phyloP scores from a whole-genome alignment of 2,113 vertebrate species.

The Paraplagusia blochii region DNA sequence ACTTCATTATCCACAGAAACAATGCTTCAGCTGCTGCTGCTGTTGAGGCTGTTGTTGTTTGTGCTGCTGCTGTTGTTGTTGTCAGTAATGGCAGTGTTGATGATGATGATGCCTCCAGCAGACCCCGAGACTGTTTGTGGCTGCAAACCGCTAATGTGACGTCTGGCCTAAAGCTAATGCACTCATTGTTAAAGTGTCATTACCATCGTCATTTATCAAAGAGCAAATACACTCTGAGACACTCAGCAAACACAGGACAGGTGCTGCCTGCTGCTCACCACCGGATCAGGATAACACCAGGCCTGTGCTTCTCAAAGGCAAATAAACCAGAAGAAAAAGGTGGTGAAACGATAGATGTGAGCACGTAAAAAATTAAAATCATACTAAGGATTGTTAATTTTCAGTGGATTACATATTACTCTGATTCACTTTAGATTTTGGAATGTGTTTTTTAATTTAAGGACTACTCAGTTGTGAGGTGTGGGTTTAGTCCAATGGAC shows the following conservation, averaged over 20 bases:
- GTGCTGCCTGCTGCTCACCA: constrained; percentile 30
- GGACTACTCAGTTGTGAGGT: no score
- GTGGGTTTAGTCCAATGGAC: no score
- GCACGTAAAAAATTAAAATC: no score
- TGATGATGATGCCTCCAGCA: constrained; percentile 11
- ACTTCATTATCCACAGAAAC: no score
- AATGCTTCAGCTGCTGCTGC: no score
- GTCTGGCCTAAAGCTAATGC: constrained; percentile 38
- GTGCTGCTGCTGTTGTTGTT: no score
- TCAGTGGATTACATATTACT: no score
- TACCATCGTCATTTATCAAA: constrained; percentile 46
- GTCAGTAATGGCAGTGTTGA: neutral
- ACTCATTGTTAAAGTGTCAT: constrained; percentile 62
- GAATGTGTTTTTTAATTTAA: no score
- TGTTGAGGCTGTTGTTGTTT: no score
- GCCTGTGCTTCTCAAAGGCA: neutral
- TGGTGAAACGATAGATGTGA: no score
- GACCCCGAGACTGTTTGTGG: constrained; percentile 5
- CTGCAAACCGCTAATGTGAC: constrained; percentile 32
- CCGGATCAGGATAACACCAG: constrained; percentile 20
- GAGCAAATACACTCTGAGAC: constrained; percentile 14
- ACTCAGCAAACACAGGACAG: constrained; percentile 61
- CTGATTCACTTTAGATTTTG: no score
- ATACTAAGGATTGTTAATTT: no score
- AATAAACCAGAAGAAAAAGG: neutral